phyloP scores from a whole-genome alignment of 2,888 invertebrate species.

The Caenorhabditis macrosperma region DNA sequence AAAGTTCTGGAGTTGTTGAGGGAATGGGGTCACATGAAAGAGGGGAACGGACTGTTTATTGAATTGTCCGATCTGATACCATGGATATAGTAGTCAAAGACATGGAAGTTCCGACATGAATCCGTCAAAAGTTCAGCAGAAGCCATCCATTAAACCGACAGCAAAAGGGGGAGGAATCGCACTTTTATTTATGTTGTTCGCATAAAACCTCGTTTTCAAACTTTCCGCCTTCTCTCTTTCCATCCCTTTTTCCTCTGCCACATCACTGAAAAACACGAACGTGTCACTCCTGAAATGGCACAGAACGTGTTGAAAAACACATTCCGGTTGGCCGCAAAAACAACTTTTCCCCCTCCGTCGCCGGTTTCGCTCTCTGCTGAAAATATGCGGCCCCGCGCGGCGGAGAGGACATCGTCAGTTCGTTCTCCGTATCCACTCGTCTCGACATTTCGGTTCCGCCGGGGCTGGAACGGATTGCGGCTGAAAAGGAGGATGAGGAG shows the following conservation, averaged over 20 bases:
- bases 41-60: too few species aligned
- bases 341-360: neutral
- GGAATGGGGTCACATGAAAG: too few species aligned
- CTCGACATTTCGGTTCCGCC: neutral
- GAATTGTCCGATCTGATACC: too few species aligned
- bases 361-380: neutral
- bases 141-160: too few species aligned
- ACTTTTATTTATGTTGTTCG: neutral
- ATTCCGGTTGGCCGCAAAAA: neutral
- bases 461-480: neutral
- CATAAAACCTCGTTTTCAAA: neutral
- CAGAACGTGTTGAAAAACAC: constrained; percentile 1
- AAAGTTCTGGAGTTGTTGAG: neutral
- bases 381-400: neutral
- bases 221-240: neutral
- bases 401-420: neutral
- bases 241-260: too few species aligned
- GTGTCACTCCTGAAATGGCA: neutral
- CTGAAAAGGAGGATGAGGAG: neutral
- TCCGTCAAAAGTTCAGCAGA: too few species aligned
- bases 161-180: too few species aligned
- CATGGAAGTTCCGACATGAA: too few species aligned
- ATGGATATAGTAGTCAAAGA: too few species aligned
- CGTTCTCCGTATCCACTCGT: neutral
- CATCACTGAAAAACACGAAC: neutral